Base-by-base conservation (phyloP, 2,888 invertebrate genomes). In the Sarcophaga subvicina region DNA sequence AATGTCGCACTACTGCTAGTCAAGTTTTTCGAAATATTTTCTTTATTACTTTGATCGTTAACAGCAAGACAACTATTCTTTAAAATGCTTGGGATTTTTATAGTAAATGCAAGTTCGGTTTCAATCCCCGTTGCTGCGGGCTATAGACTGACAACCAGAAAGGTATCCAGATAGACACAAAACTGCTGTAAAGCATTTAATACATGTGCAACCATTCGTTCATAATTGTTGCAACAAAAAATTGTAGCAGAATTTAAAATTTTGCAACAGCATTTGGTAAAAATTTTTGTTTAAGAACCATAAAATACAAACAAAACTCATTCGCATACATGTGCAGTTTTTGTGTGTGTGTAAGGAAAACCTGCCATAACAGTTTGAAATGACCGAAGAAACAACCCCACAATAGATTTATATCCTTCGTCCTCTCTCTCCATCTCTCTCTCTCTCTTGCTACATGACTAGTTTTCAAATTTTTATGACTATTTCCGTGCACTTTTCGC, bases 191-290 rank as follows among this genome's bases (percentile, higher is more conserved):
- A 6, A 75, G 47, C 62, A 27, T 76, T 76, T 76, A 76, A 76
- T 59, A 37, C 66, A 76, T 66, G 76, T 59, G 54, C 54, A 76
- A 66, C 27, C 76, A 76, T 66, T 76, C 66, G 66, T 59, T 66
- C 54, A 76, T 76, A 67, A 76, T 76, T 67, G 25, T 75, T 75
- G 37, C 63, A 64, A 67, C 27, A 67, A 37, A 67, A 76, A 27
- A 63, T 0, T 37, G 37, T 37, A 8, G 37, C 20, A 27, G 45
- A 72, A 37, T 37, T 27, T 20, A 62, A 20, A 17, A 5, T 20
- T 20, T 20, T 11, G 20, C 2, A 3, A 17, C 2, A 37, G n/a
- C 76, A 66, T 66, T 75, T 67, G 49, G 27, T 64, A 37, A 37
- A 17, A 66, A 66, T 59, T 76, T 66, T 66, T 27, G 66, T 67